These are phyloP conservation scores for Sebastes miniatus DNA, from an alignment of 2,797 vertebrate genomes.

Conservation along the genomic window DNA sequence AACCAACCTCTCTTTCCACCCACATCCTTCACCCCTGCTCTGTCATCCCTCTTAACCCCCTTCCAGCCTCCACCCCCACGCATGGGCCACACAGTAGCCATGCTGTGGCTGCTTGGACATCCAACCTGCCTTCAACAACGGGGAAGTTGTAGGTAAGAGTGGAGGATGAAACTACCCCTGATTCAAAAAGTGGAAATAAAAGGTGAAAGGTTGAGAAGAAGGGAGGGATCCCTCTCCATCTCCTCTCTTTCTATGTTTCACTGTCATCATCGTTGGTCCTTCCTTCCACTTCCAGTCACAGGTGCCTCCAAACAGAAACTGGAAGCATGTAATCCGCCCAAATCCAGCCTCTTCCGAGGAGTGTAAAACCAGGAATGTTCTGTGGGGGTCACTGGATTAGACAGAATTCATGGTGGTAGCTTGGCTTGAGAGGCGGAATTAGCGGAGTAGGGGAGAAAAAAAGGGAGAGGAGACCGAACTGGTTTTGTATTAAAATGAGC, in stretches of 20 bases:
- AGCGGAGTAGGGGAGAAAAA: constrained; percentile 73
- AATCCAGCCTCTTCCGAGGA: constrained; percentile 84
- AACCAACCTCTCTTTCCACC: constrained; percentile 64
- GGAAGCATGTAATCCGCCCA: constrained; percentile 85
- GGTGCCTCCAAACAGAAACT: constrained; percentile 82
- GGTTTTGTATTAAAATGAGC: constrained; percentile 87
- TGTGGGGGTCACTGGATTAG: constrained; percentile 81
- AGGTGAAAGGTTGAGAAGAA: constrained; percentile 16
- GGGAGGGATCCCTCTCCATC: constrained; percentile 6
- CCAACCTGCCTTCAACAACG: constrained; percentile 20
- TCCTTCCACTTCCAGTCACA: constrained; percentile 72
- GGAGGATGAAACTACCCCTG: not conserved
- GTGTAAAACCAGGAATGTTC: constrained; percentile 83
- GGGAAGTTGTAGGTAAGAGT: constrained; percentile 53
- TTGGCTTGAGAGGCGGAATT: constrained; percentile 85
- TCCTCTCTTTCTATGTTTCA: constrained; percentile 54
- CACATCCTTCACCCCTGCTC: constrained; percentile 55
- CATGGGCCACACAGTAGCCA: constrained; percentile 25
- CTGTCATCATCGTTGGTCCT: constrained; percentile 53
- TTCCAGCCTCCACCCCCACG: not conserved
- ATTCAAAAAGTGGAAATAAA: constrained; percentile 9
- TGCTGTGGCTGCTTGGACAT: constrained; percentile 23
- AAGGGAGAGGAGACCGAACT: constrained; percentile 73
- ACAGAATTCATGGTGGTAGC: constrained; percentile 81
- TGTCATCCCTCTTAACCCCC: constrained; percentile 40